Percentiles rank a stretch among this genome's conserved stretches.
Conservation (phyloP, 2,888 invertebrate species). For the Sturmia bella region DNA sequence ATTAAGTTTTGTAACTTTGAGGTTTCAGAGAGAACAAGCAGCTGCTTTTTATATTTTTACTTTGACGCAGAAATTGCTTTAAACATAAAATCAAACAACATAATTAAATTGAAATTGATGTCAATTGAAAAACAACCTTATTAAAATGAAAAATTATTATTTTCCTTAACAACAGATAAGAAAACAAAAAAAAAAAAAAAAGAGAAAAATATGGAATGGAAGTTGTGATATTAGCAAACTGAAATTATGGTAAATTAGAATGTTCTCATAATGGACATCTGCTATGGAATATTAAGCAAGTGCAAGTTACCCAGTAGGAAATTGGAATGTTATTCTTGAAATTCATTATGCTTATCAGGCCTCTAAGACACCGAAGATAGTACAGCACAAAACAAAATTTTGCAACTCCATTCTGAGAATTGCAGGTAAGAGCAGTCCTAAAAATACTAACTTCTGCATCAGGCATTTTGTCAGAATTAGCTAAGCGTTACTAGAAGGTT, state of each 20-base stretch:
- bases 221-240: constrained; percentile 20
- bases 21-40: constrained; percentile 28
- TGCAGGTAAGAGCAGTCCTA: no score
- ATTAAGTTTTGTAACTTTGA: constrained; percentile 64
- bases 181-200: constrained; percentile 1
- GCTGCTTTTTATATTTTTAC: constrained; percentile 60
- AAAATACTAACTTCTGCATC: no score
- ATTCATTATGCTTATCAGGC: no score
- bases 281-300: constrained; percentile 28
- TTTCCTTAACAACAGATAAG: not conserved
- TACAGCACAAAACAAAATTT: no score
- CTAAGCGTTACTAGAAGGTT: no score
- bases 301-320: constrained; percentile 24
- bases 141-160: constrained; percentile 29
- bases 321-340: not conserved
- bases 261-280: constrained; percentile 61
- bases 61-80: constrained; percentile 2
- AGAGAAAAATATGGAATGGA: constrained; percentile 15
- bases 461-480: no score
- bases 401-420: no score
- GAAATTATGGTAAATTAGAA: constrained; percentile 53
- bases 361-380: no score
- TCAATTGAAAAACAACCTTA: constrained; percentile 37
- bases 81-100: constrained; percentile 66
- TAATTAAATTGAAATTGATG: constrained; percentile 68